phyloP scores from a whole-genome alignment of 2,113 vertebrate species.

The Agapornis roseicollis region DNA sequence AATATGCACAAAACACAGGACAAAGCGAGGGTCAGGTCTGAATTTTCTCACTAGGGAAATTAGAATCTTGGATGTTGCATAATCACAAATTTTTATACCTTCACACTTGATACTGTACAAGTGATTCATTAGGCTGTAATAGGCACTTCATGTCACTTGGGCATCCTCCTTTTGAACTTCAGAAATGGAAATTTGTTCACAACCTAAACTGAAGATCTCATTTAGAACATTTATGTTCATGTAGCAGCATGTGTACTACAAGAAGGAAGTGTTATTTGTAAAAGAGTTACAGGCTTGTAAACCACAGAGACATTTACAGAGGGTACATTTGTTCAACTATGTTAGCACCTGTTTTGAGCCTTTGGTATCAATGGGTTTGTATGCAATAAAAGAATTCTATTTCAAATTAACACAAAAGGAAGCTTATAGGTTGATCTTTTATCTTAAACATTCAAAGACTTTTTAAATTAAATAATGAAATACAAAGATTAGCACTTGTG shows the following conservation, averaged over 20 bases:
- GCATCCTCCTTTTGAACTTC: not conserved
- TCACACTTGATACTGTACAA: not conserved
- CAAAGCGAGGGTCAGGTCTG: not conserved
- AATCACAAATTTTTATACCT: not conserved
- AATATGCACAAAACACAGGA: not conserved
- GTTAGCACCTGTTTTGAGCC: slow-evolving; percentile 29
- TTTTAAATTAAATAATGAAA: slow-evolving; percentile 45
- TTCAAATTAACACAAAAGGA: slow-evolving; percentile 1
- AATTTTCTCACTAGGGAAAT: slow-evolving; percentile 2
- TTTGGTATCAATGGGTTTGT: slow-evolving; percentile 2
- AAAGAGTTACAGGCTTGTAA: slow-evolving; percentile 3
- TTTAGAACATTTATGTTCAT: not conserved
- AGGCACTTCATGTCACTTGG: not conserved
- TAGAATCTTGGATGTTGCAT: not conserved
- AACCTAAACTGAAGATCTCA: not conserved
- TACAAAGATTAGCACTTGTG: not conserved
- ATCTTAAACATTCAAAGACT: not conserved
- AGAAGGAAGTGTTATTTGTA: not conserved
- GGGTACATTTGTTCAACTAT: slow-evolving; percentile 39
- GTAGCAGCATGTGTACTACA: not conserved
- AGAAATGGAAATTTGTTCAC: slow-evolving; percentile 13
- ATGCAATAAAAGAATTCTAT: not conserved
- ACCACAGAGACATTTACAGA: slow-evolving; percentile 4
- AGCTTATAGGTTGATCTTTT: not conserved
- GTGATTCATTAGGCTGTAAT: not conserved